Percentiles rank a stretch among this genome's conserved stretches.
These are phyloP conservation scores for Panthera uncia DNA, from an alignment of 2,113 vertebrate species.

Conservation along the genomic window DNA sequence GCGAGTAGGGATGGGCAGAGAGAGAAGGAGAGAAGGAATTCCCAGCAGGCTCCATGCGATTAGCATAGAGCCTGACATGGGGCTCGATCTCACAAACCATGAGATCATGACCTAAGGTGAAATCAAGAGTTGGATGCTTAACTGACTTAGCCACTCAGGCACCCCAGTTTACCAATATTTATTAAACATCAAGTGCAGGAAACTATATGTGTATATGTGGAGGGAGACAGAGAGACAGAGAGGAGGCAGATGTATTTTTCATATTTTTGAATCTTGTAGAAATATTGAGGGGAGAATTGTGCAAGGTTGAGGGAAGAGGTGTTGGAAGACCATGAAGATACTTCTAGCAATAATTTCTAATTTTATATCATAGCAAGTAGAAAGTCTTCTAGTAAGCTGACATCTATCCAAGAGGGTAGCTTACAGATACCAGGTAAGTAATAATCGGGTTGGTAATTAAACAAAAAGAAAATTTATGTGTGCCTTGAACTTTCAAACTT, in stretches of 20 bases:
- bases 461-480: background rate
- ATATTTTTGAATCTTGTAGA: background rate
- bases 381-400: background rate
- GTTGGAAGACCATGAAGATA: background rate
- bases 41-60: no score
- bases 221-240: background rate
- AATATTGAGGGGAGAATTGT: background rate
- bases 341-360: background rate
- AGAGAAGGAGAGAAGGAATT: no score
- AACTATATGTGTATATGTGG: background rate
- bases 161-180: background rate
- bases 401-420: background rate
- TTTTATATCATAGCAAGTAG: background rate
- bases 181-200: background rate
- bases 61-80: no score
- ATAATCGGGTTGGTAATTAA: background rate
- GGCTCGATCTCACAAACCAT: no score
- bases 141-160: no score
- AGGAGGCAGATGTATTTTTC: background rate
- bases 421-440: background rate
- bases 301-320: background rate
- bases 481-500: slow-evolving; percentile 13
- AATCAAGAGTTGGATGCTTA: no score
- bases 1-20: no score
- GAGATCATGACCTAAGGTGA: no score